Percentiles rank a stretch among this genome's conserved stretches.
Conservation (phyloP, 1,140 invertebrate genomes). For the Drosophila pachea region DNA sequence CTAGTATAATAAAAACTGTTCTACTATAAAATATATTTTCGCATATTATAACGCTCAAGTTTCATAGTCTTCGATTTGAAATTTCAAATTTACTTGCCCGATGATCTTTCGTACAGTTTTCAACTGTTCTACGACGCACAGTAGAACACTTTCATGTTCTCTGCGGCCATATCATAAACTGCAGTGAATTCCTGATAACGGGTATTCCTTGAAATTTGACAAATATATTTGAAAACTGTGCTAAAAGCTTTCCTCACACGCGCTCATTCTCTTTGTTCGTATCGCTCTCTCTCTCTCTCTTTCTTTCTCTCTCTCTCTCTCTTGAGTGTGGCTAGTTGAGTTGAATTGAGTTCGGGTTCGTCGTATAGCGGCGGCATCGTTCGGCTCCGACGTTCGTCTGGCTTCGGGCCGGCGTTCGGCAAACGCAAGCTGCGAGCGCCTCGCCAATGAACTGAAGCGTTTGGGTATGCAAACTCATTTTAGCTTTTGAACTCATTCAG, state of each 20-base stretch:
- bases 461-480: constrained; percentile 73
- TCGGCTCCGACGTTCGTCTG: constrained; percentile 15
- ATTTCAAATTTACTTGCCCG: background rate
- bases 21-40: no score
- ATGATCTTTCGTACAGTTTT: constrained; percentile 13
- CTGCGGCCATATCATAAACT: constrained; percentile 2
- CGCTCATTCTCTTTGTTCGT: background rate
- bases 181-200: constrained; percentile 32
- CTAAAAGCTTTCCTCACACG: constrained; percentile 1
- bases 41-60: no score
- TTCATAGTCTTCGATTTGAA: no score
- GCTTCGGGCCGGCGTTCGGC: constrained; percentile 8
- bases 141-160: constrained; percentile 16
- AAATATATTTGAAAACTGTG: constrained; percentile 11
- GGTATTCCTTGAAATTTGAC: constrained; percentile 32
- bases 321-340: no score
- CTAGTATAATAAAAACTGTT: no score
- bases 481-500: constrained; percentile 76
- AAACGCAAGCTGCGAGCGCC: constrained; percentile 23
- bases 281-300: background rate
- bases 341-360: background rate
- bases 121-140: constrained; percentile 46
- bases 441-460: constrained; percentile 44
- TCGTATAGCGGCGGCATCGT: constrained; percentile 24
- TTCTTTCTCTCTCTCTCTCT: background rate